These are phyloP conservation scores for Takifugu flavidus DNA, from an alignment of 2,113 vertebrate genomes.

Conservation along the genomic window DNA sequence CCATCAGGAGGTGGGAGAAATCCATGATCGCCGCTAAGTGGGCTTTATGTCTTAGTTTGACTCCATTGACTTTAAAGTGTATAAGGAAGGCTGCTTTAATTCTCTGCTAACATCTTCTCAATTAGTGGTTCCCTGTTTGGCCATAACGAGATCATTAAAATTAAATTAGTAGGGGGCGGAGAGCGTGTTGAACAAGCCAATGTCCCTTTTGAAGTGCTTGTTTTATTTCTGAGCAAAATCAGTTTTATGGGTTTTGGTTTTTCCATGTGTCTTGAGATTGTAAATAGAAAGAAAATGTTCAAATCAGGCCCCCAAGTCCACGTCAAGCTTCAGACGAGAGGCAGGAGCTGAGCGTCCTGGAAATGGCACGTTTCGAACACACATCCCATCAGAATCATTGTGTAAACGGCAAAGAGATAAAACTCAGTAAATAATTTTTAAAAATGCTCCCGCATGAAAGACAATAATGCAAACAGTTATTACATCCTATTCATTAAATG, in stretches of 20 bases:
- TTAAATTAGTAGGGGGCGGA: too few relatives aligned
- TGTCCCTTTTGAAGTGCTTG: background rate
- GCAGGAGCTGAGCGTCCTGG: too few relatives aligned
- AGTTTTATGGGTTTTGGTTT: background rate
- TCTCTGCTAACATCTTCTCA: background rate
- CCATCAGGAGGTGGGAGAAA: constrained; percentile 27
- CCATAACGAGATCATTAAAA: background rate
- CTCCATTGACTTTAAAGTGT: constrained; percentile 6
- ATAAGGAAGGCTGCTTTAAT: background rate
- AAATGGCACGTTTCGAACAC: too few relatives aligned
- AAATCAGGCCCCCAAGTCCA: too few relatives aligned
- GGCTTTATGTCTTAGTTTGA: constrained; percentile 22
- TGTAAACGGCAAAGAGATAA: too few relatives aligned
- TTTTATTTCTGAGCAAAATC: background rate
- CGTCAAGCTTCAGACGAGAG: too few relatives aligned
- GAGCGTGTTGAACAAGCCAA: too few relatives aligned
- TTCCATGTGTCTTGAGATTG: too few relatives aligned
- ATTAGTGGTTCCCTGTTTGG: background rate
- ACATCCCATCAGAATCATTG: too few relatives aligned
- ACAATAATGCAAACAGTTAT: background rate
- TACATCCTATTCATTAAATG: background rate
- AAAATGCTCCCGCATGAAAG: background rate
- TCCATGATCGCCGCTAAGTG: constrained; percentile 8
- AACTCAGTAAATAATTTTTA: background rate
- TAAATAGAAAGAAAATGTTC: too few relatives aligned